These are phyloP conservation scores for Drosophila sproati DNA, from an alignment of 1,140 invertebrate species.

Conservation along the genomic window DNA sequence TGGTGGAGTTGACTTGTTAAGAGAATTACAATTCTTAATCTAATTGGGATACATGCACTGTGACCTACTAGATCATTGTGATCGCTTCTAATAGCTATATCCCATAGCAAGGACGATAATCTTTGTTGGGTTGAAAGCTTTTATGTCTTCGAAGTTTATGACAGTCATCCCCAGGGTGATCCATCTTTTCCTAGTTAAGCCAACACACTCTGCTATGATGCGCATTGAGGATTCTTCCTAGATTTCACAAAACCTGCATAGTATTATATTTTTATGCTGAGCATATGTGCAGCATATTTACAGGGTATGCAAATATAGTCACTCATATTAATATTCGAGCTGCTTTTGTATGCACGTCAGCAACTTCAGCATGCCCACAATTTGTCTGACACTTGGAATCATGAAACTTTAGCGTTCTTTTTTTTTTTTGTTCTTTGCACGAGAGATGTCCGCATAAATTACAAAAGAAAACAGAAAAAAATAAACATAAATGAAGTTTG, in stretches of 20 bases:
- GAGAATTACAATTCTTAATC: too few relatives aligned
- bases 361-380: background rate
- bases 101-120: background rate
- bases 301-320: conserved; percentile 16
- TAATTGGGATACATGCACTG: too few relatives aligned
- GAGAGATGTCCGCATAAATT: conserved; percentile 73
- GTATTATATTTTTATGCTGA: too few relatives aligned
- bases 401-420: conserved; percentile 37
- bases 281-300: background rate
- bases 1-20: background rate
- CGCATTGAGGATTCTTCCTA: too few relatives aligned
- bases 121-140: background rate
- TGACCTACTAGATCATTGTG: too few relatives aligned
- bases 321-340: too few relatives aligned
- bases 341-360: conserved; percentile 52
- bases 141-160: background rate
- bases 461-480: conserved; percentile 61
- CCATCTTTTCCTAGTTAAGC: too few relatives aligned
- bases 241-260: too few relatives aligned
- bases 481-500: conserved; percentile 48
- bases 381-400: conserved; percentile 12
- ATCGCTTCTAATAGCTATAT: too few relatives aligned
- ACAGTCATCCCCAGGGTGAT: too few relatives aligned
- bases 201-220: too few relatives aligned
- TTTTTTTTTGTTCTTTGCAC: conserved; percentile 53